Conservation (phyloP, 2,797 vertebrate species). For the Sebastes kiyomatsui region DNA sequence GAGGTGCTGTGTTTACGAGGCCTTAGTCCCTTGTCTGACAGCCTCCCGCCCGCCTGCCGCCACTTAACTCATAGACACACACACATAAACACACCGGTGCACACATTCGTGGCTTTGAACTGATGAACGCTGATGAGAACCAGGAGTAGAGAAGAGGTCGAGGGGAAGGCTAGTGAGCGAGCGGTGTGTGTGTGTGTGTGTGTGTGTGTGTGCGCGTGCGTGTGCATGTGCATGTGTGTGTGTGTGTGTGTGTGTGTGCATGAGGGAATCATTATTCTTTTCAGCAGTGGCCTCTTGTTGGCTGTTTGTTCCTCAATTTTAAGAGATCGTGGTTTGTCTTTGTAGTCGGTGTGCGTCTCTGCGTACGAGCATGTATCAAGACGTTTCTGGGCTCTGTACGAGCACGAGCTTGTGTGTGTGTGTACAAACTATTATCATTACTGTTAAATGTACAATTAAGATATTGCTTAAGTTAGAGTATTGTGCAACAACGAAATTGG, state of each 20-base stretch:
- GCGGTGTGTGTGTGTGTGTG: constrained; percentile 5
- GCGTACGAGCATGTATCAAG: constrained; percentile 1
- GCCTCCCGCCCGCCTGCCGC: constrained; percentile 81
- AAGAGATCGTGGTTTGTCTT: constrained; percentile 49
- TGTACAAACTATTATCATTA: constrained; percentile 40
- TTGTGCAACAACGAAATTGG: constrained; percentile 36
- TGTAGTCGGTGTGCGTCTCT: constrained; percentile 5
- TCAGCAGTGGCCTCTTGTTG: constrained; percentile 47
- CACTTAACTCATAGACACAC: constrained; percentile 69
- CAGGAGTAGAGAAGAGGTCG: constrained; percentile 71
- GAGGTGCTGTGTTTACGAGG: constrained; percentile 81
- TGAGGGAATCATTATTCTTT: constrained; percentile 43
- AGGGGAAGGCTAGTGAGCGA: constrained; percentile 25
- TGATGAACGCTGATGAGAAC: constrained; percentile 80
- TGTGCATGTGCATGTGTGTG: background rate
- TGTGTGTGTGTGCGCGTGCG: constrained; percentile 3
- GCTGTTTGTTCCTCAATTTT: constrained; percentile 49
- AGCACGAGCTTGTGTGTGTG: constrained; percentile 8
- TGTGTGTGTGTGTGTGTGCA: constrained; percentile 8
- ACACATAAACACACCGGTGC: constrained; percentile 60
- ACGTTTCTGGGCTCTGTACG: constrained; percentile 1
- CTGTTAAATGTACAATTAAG: constrained; percentile 45
- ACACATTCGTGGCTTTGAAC: constrained; percentile 75
- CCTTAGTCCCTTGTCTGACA: constrained; percentile 76
- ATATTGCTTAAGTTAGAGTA: constrained; percentile 40